phyloP scores from a whole-genome alignment of 1,140 invertebrate species.

The Olivierus martensii region DNA sequence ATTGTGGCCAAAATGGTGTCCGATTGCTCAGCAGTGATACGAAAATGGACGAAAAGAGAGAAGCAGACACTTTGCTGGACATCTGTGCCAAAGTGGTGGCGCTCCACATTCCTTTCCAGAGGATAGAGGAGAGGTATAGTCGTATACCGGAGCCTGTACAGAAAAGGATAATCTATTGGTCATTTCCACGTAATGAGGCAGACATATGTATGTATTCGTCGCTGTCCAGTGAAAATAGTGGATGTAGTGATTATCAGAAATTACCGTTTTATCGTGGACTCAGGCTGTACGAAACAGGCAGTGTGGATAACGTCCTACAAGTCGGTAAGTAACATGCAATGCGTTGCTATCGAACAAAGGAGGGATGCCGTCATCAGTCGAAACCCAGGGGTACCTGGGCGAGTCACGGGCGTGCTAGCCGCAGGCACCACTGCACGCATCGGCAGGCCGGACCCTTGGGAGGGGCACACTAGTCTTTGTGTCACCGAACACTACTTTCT shows the following conservation, averaged over 20 bases:
- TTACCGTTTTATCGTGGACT: slow-evolving; percentile 71
- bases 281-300: slow-evolving; percentile 58
- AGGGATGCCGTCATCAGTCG: slow-evolving; percentile 1
- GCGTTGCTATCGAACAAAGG: slow-evolving; percentile 11
- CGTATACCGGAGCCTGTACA: slow-evolving; percentile 77
- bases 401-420: slow-evolving; percentile 21
- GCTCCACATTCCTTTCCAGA: slow-evolving; percentile 66
- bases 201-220: slow-evolving; percentile 83
- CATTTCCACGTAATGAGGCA: slow-evolving; percentile 67
- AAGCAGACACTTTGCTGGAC: slow-evolving; percentile 49
- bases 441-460: slow-evolving; percentile 1
- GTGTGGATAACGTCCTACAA: slow-evolving; percentile 70
- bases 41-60: slow-evolving; percentile 22
- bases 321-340: slow-evolving; percentile 52
- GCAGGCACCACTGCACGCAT: slow-evolving; percentile 7
- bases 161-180: slow-evolving; percentile 72
- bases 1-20: slow-evolving; percentile 18
- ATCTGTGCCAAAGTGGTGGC: slow-evolving; percentile 69
- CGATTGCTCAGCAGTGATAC: slow-evolving; percentile 19
- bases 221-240: slow-evolving; percentile 38
- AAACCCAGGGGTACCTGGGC: slow-evolving; percentile 22
- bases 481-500: no score
- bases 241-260: slow-evolving; percentile 42
- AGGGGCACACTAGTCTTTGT: background rate
- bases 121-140: slow-evolving; percentile 70